Base-by-base conservation (phyloP, 2,113 vertebrate genomes). In the Motacilla tschutschensis region DNA sequence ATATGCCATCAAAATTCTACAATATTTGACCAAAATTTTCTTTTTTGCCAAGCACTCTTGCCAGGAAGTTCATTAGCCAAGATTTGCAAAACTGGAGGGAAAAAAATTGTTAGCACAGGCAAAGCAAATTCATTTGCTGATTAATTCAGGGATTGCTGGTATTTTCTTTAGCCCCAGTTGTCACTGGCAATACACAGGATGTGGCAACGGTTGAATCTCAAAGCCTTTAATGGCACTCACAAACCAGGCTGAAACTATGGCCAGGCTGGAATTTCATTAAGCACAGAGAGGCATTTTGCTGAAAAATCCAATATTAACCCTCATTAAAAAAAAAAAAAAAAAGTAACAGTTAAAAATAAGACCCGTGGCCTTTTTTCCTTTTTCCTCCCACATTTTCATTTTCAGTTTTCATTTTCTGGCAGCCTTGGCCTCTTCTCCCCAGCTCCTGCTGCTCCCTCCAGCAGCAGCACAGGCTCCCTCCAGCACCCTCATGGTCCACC, bases 381-480 rank as follows among this genome's bases (percentile, higher is more conserved):
- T 51, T 35, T 24, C 69, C 13, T 54, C 9, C 48, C 6, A n/a
- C 20, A 12, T 35, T 35, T 16, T 33, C 20, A 12, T 35, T 35
- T 16, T 33, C 20, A 15, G 6, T 33, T 41, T 40, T 50, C 19
- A 22, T 50, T 50, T 29, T 7, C 58, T 14, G 19, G 4, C 36
- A 46, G 51, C 36, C 40, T 35, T 40, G 47, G 8, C 17, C 19
- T 40, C 22, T 5, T 22, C 19, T n/a, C 8, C 35, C 62, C 9
- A 1, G 25, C 3, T 40, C 35, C 38, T 0, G 0, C 21, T 1
- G 3, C 20, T 16, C 41, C 46, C 48, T 7, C 7, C 0, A 17
- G 18, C 3, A 13, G 53, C 0, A 0, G 36, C 70, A 15, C 11
- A 2, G 33, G 16, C 8, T 35, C 40, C 41, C 89, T 44, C 14